Evolutionary conservation across 2,113 vertebrate genomes (phyloP).

Genomic region (Nasalis larvatus): DNA sequence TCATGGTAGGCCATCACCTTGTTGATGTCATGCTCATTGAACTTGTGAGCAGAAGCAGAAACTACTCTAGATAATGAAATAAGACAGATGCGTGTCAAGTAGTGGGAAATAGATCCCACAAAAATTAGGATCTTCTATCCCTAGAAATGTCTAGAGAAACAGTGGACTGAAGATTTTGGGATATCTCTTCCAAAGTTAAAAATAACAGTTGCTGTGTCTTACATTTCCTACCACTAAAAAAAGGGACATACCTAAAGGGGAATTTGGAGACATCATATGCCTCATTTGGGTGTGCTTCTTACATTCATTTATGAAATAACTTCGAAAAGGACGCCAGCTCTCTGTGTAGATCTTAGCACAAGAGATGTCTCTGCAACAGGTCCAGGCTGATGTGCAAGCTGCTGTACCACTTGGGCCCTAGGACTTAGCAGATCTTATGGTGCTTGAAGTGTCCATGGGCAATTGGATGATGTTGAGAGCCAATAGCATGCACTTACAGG

Average conservation of each 20-base stretch:
- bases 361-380: not conserved
- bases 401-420: not conserved
- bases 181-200: not conserved
- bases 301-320: not conserved
- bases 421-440: not conserved
- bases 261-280: not conserved
- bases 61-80: not conserved
- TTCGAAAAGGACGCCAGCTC: not conserved
- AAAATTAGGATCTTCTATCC: not conserved
- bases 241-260: not conserved
- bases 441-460: not conserved
- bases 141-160: not conserved
- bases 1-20: not conserved
- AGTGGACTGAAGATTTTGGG: not conserved
- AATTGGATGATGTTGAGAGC: not conserved
- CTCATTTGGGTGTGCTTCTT: not conserved
- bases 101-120: not conserved
- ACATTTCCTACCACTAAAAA: not conserved
- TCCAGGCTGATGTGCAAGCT: not conserved
- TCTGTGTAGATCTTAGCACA: not conserved
- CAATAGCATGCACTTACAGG: not conserved
- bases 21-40: not conserved
- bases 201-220: not conserved
- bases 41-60: not conserved
- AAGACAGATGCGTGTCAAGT: not conserved